These are phyloP conservation scores for Sylvilagus floridanus DNA, from an alignment of 2,797 vertebrate genomes.

Conservation along the genomic window DNA sequence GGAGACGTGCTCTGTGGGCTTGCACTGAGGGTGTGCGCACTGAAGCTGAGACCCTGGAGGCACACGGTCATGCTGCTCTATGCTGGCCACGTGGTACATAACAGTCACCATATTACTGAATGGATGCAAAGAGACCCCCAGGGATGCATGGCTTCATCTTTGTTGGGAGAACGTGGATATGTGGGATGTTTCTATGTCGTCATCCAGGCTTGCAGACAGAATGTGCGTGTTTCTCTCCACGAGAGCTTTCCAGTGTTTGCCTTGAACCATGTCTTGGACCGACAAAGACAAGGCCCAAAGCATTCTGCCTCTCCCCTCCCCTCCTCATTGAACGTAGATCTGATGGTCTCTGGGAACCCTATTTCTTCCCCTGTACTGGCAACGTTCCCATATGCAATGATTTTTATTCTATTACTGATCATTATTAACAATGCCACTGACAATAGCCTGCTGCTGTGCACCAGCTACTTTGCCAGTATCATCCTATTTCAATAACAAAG, in stretches of 20 bases:
- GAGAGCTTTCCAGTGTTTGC: neutral
- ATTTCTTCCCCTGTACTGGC: neutral
- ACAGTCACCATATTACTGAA: neutral
- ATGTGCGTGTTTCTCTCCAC: neutral
- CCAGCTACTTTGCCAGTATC: neutral
- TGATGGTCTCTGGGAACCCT: neutral
- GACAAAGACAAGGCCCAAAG: neutral
- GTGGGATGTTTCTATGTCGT: neutral
- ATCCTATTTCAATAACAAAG: neutral
- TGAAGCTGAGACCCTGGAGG: neutral
- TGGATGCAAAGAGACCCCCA: neutral
- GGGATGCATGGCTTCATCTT: neutral
- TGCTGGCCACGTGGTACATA: neutral
- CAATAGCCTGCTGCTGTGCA: conserved; percentile 5
- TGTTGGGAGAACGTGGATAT: neutral
- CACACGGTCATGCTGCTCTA: neutral
- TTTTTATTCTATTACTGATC: neutral
- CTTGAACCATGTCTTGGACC: neutral
- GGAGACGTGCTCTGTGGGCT: neutral
- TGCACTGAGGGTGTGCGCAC: neutral
- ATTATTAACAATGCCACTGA: neutral
- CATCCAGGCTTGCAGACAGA: neutral
- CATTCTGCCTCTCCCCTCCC: neutral
- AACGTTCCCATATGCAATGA: neutral
- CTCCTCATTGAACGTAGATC: neutral